These are phyloP conservation scores for Takifugu ocellatus DNA, from an alignment of 2,797 vertebrate species.

Conservation along the genomic window DNA sequence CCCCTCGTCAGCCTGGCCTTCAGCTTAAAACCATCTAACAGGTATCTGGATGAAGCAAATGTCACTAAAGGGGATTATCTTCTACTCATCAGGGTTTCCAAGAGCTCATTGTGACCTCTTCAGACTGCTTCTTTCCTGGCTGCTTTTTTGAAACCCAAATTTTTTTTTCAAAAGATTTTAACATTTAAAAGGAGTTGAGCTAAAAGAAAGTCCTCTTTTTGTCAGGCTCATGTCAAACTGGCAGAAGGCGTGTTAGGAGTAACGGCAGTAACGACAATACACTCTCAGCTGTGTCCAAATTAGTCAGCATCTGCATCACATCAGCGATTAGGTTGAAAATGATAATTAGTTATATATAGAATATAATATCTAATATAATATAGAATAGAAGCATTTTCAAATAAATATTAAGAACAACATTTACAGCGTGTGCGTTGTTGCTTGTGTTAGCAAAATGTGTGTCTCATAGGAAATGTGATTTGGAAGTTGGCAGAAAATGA, in stretches of 20 bases:
- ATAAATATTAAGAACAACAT: no score
- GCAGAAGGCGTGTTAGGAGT: conserved; percentile 18
- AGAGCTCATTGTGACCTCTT: neutral
- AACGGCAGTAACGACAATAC: conserved; percentile 25
- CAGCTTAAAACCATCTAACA: conserved; percentile 28
- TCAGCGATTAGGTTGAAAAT: neutral
- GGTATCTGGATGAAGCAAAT: conserved; percentile 18
- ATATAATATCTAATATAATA: no score
- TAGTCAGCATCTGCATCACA: conserved; percentile 24
- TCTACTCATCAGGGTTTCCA: neutral
- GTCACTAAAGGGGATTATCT: conserved; percentile 1
- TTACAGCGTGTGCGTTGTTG: neutral
- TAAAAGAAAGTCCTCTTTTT: neutral
- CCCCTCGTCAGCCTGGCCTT: conserved; percentile 18
- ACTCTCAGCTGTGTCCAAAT: conserved; percentile 19
- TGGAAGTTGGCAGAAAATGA: conserved; percentile 7
- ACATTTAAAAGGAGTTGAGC: neutral
- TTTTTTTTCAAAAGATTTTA: no score
- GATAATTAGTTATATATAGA: no score
- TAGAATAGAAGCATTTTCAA: no score
- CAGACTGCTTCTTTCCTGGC: neutral
- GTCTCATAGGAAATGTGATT: conserved; percentile 1
- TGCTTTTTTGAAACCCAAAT: no score
- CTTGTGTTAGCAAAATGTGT: conserved; percentile 6
- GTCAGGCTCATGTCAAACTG: neutral